phyloP scores from a whole-genome alignment of 2,888 invertebrate species.

The Aspidapion aeneum region DNA sequence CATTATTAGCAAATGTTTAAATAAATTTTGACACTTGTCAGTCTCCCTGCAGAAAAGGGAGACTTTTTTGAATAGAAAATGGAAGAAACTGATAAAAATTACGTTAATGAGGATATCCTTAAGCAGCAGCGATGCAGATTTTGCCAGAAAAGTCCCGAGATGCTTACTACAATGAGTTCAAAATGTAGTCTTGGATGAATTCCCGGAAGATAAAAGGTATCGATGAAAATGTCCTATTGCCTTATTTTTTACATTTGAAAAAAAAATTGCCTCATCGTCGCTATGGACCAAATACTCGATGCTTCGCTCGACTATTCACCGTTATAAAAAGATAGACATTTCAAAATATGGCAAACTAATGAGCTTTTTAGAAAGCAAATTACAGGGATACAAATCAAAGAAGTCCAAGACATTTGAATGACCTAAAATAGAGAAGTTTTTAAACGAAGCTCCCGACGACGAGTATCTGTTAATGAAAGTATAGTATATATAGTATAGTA shows the following conservation, averaged over 20 bases:
- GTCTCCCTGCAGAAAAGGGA: not conserved
- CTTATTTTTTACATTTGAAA: slow-evolving; percentile 4
- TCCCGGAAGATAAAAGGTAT: not conserved
- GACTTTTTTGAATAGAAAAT: too few species aligned
- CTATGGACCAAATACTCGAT: slow-evolving; percentile 2
- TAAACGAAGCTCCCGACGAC: not conserved
- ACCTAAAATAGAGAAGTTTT: not conserved
- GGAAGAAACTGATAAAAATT: slow-evolving; percentile 16
- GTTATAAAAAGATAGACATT: slow-evolving; percentile 1
- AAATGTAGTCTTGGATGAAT: slow-evolving; percentile 3
- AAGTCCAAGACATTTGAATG: not conserved
- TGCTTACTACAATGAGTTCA: slow-evolving; percentile 10
- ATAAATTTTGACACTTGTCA: not conserved
- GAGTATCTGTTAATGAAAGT: not conserved
- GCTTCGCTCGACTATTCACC: slow-evolving; percentile 8
- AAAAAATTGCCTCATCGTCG: slow-evolving; percentile 1
- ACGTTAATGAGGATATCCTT: too few species aligned
- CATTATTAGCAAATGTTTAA: not conserved
- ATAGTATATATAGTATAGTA: too few species aligned
- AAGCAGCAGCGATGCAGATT: too few species aligned
- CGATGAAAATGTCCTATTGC: not conserved
- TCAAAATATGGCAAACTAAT: slow-evolving; percentile 7
- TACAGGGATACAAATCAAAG: not conserved
- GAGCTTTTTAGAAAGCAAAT: slow-evolving; percentile 4
- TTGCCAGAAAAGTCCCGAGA: too few species aligned